phyloP scores from a whole-genome alignment of 2,113 vertebrate species.

The Chascanopsetta lugubris region DNA sequence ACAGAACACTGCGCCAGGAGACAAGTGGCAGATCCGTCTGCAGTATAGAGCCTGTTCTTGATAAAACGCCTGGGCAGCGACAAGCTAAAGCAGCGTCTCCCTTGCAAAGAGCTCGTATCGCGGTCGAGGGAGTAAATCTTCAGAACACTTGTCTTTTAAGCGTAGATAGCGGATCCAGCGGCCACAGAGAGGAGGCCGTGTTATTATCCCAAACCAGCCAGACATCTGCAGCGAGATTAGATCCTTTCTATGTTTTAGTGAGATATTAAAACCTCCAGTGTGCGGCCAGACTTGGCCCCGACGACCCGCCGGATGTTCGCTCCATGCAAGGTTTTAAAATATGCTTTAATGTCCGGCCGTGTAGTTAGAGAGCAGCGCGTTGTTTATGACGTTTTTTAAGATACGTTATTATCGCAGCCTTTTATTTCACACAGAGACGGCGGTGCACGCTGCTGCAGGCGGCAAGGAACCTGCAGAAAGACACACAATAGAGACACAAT shows the following conservation, averaged over 20 bases:
- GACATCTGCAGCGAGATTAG: slow-evolving; percentile 1
- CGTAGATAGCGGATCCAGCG: slow-evolving; percentile 1
- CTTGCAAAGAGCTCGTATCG: not conserved
- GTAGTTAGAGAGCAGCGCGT: not conserved
- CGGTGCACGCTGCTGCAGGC: slow-evolving; percentile 21
- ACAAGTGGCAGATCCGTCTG: not conserved
- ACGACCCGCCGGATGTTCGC: not conserved
- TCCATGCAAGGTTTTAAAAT: slow-evolving; percentile 16
- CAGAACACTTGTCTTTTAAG: slow-evolving; percentile 25
- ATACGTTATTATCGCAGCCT: slow-evolving; percentile 27
- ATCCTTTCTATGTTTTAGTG: slow-evolving; percentile 1
- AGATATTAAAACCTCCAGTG: not conserved
- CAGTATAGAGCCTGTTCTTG: not conserved
- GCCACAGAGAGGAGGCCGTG: slow-evolving; percentile 3
- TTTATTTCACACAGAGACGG: slow-evolving; percentile 35
- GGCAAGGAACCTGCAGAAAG: slow-evolving; percentile 33
- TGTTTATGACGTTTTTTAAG: slow-evolving; percentile 34
- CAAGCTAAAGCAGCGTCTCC: slow-evolving; percentile 3
- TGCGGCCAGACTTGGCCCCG: slow-evolving; percentile 19
- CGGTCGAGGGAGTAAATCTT: slow-evolving; percentile 13
- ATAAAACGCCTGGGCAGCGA: not conserved
- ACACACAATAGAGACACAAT: slow-evolving; percentile 25
- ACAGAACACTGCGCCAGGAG: not conserved
- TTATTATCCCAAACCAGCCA: not conserved
- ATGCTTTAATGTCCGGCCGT: slow-evolving; percentile 12